phyloP scores from a whole-genome alignment of 2,797 vertebrate species.

The Tarsius wallacei region DNA sequence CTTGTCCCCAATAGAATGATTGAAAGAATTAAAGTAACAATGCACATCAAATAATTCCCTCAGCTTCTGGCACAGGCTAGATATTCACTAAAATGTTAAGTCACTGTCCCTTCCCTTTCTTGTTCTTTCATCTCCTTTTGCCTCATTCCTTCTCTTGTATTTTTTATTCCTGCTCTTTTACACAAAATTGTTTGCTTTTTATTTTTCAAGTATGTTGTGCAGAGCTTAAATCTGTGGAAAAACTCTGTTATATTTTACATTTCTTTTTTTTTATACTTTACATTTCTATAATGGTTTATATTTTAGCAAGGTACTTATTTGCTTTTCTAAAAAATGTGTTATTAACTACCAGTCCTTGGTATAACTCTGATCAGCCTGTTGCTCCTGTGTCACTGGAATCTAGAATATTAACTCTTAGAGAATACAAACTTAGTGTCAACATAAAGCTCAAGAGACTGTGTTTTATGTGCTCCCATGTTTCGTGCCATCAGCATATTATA shows the following conservation, averaged over 20 bases:
- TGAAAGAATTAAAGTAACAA: not conserved
- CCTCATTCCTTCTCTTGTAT: not conserved
- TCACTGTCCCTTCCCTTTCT: not conserved
- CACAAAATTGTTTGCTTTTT: not conserved
- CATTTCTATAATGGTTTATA: not conserved
- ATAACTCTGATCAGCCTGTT: not conserved
- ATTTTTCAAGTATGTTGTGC: not conserved
- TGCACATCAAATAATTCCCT: not conserved
- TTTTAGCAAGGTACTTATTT: constrained; percentile 21
- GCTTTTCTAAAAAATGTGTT: not conserved
- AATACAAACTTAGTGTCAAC: constrained; percentile 82
- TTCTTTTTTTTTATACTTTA: not conserved
- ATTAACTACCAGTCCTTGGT: not conserved
- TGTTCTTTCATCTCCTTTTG: not conserved
- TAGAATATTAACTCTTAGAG: constrained; percentile 73
- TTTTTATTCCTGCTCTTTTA: not conserved
- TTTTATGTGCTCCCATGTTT: constrained; percentile 80
- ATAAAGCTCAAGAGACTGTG: constrained; percentile 77
- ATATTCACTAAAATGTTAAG: not conserved
- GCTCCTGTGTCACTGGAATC: not conserved
- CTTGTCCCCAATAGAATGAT: not conserved
- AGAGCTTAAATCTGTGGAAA: not conserved
- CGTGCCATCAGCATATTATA: constrained; percentile 88
- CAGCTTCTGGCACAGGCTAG: not conserved
- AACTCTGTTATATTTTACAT: not conserved